Conservation (phyloP, 2,797 vertebrate genomes). For the Oreochromis grahami region DNA sequence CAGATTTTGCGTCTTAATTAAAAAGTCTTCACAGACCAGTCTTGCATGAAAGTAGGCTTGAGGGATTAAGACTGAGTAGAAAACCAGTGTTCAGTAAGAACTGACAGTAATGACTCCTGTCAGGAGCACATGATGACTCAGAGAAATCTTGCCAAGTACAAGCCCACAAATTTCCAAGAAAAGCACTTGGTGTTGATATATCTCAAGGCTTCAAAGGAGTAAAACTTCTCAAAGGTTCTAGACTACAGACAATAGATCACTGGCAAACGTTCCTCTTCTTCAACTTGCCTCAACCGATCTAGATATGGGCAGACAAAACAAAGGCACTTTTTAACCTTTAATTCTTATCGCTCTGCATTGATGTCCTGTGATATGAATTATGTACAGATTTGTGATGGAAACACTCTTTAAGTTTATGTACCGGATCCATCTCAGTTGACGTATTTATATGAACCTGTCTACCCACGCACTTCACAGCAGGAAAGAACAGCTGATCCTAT, state of each 20-base stretch:
- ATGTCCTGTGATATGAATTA: not conserved
- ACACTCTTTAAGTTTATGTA: not conserved
- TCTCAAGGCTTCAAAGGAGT: not conserved
- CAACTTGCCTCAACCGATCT: not conserved
- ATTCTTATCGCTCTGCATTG: not conserved
- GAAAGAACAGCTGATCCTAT: not conserved
- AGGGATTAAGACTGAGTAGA: conserved; percentile 15
- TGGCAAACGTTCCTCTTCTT: not conserved
- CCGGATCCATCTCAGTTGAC: not conserved
- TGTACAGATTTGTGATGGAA: not conserved
- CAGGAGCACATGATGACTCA: conserved; percentile 41
- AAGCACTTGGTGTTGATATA: conserved; percentile 16
- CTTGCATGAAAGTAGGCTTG: conserved; percentile 7
- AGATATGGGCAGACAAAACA: not conserved
- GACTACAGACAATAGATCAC: not conserved
- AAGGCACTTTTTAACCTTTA: not conserved
- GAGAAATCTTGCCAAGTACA: conserved; percentile 9
- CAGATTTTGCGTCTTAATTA: conserved; percentile 10
- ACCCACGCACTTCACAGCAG: not conserved
- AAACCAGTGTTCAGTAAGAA: conserved; percentile 15
- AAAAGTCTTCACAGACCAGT: conserved; percentile 8
- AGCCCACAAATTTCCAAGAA: conserved; percentile 33
- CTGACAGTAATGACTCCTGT: conserved; percentile 37
- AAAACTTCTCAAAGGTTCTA: conserved; percentile 9
- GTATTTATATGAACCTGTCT: not conserved